phyloP scores from a whole-genome alignment of 2,113 vertebrate genomes.

The Daboia siamensis region DNA sequence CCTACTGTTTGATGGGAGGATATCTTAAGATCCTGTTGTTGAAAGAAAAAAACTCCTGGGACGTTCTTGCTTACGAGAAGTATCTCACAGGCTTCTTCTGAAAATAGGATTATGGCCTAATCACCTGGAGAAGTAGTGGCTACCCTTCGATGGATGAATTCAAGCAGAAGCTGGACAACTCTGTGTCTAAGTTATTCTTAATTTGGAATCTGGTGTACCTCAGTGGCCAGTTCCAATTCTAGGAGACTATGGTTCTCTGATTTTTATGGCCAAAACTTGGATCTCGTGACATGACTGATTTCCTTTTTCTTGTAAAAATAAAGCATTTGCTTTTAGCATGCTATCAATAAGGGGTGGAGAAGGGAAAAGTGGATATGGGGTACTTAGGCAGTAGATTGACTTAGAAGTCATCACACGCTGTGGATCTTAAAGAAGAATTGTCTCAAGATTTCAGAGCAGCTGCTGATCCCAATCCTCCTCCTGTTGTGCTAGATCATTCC shows the following conservation, averaged over 20 bases:
- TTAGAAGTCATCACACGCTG: background rate
- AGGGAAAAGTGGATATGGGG: background rate
- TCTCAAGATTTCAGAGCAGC: background rate
- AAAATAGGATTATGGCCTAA: background rate
- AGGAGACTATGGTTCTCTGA: background rate
- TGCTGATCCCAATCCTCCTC: background rate
- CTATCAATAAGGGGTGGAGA: background rate
- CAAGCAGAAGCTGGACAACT: background rate
- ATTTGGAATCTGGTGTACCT: background rate
- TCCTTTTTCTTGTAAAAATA: background rate
- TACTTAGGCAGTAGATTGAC: background rate
- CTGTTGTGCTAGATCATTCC: background rate
- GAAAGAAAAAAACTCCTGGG: background rate
- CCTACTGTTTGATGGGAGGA: background rate
- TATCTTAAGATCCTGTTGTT: background rate
- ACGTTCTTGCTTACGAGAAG: background rate
- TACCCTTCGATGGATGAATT: background rate
- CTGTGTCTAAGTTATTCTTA: background rate
- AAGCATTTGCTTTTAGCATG: background rate
- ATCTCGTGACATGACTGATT: background rate
- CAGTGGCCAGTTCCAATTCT: background rate
- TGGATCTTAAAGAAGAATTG: background rate
- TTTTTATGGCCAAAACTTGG: background rate
- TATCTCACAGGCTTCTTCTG: background rate
- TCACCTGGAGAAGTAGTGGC: background rate